These are phyloP conservation scores for Indri indri DNA, from an alignment of 2,113 vertebrate genomes.

Conservation along the genomic window DNA sequence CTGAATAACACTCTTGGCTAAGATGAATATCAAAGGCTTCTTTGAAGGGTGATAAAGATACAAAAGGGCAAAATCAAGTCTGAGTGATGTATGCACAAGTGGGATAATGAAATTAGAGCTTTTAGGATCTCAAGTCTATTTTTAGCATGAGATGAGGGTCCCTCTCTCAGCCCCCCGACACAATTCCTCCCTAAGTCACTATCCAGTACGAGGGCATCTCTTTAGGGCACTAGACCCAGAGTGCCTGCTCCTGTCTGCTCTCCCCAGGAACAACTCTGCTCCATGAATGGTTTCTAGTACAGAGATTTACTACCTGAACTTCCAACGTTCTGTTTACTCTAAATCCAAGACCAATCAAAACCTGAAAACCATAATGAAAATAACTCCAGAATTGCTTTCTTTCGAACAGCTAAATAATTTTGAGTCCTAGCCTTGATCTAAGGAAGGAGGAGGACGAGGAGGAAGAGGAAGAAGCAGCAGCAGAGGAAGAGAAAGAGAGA, in stretches of 20 bases:
- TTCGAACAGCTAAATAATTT: conserved; percentile 65
- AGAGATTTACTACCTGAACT: not conserved
- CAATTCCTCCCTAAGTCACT: not conserved
- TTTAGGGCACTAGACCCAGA: not conserved
- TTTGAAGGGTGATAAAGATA: not conserved
- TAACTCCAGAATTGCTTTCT: conserved; percentile 73
- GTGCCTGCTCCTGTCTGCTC: not conserved
- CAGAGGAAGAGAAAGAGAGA: not conserved
- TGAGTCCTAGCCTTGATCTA: conserved; percentile 70
- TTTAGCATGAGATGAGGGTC: not conserved
- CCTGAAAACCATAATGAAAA: conserved; percentile 64
- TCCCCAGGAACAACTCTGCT: not conserved
- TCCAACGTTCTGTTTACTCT: conserved; percentile 23
- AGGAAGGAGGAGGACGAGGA: not conserved
- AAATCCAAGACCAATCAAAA: conserved; percentile 7
- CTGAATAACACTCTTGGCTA: not conserved
- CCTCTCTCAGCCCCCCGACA: not conserved
- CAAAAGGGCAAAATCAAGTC: not conserved
- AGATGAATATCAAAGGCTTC: not conserved
- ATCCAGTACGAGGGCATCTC: not conserved
- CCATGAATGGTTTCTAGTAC: not conserved
- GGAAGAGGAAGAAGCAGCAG: not conserved
- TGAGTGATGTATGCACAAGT: not conserved
- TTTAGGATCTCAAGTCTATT: not conserved
- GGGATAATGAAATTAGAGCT: not conserved